Conservation (phyloP, 2,797 vertebrate genomes). For the Sebastes hubbsi region DNA sequence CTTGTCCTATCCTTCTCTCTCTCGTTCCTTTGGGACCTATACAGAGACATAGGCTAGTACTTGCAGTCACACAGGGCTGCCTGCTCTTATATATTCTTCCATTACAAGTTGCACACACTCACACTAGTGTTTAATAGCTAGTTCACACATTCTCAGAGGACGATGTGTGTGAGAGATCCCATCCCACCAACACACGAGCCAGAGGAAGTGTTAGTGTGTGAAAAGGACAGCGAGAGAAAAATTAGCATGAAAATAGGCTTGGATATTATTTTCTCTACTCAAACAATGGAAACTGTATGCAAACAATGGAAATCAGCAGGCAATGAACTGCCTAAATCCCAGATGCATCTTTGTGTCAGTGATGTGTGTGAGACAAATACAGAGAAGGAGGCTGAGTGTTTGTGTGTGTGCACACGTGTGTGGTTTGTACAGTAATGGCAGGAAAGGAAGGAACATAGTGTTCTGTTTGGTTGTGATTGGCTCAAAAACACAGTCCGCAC, state of each 20-base stretch:
- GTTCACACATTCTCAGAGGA: conserved; percentile 6
- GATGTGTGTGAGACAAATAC: conserved; percentile 1
- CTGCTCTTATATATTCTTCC: not conserved
- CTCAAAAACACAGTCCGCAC: not conserved
- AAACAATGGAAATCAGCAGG: not conserved
- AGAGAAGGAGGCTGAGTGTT: not conserved
- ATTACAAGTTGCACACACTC: not conserved
- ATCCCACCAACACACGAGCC: conserved; percentile 18
- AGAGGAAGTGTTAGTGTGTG: not conserved
- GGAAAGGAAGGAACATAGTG: conserved; percentile 18
- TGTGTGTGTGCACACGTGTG: not conserved
- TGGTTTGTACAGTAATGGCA: conserved; percentile 26
- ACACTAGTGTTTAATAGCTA: conserved; percentile 1
- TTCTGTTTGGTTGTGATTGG: conserved; percentile 9
- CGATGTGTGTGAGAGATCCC: not conserved
- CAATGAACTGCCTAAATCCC: not conserved
- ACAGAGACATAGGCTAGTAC: not conserved
- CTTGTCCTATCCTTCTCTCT: not conserved
- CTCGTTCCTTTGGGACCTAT: not conserved
- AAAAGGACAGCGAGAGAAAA: not conserved
- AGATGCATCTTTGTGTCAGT: conserved; percentile 1
- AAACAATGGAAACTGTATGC: not conserved
- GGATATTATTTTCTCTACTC: not conserved
- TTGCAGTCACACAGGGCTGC: not conserved
- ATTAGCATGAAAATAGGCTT: not conserved